These are phyloP conservation scores for Melanotaenia trifasciata DNA, from an alignment of 2,797 vertebrate genomes.

Conservation along the genomic window DNA sequence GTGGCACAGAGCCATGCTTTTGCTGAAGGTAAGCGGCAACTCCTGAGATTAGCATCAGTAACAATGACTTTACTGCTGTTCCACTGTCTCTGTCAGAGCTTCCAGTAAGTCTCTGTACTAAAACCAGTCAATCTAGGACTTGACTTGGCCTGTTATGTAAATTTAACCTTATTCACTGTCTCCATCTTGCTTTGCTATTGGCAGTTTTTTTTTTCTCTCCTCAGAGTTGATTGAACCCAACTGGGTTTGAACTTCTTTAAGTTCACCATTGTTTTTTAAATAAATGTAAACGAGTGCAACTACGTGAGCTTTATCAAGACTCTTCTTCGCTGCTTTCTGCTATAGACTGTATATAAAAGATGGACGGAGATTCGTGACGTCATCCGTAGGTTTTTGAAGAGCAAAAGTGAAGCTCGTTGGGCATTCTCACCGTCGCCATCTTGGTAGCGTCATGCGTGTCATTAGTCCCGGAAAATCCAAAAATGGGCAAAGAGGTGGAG, in stretches of 20 bases:
- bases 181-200: conserved; percentile 71
- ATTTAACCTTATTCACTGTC: conserved; percentile 60
- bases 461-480: too few relatives aligned
- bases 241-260: conserved; percentile 71
- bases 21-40: conserved; percentile 66
- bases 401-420: too few relatives aligned
- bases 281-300: conserved; percentile 78
- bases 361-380: too few relatives aligned
- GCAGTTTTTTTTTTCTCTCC: conserved; percentile 30
- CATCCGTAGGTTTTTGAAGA: too few relatives aligned
- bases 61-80: conserved; percentile 73
- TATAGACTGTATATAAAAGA: too few relatives aligned
- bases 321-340: conserved; percentile 53
- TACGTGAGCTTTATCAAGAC: conserved; percentile 73
- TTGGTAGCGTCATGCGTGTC: too few relatives aligned
- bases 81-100: conserved; percentile 58
- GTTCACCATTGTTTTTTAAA: conserved; percentile 59
- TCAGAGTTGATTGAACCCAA: conserved; percentile 75
- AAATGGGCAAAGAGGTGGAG: too few relatives aligned
- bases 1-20: conserved; percentile 77
- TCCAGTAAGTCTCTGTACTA: conserved; percentile 53
- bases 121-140: conserved; percentile 61
- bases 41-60: conserved; percentile 62
- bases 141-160: conserved; percentile 63
- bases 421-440: too few relatives aligned